These are phyloP conservation scores for Festucalex cinctus DNA, from an alignment of 2,113 vertebrate species.

Conservation along the genomic window DNA sequence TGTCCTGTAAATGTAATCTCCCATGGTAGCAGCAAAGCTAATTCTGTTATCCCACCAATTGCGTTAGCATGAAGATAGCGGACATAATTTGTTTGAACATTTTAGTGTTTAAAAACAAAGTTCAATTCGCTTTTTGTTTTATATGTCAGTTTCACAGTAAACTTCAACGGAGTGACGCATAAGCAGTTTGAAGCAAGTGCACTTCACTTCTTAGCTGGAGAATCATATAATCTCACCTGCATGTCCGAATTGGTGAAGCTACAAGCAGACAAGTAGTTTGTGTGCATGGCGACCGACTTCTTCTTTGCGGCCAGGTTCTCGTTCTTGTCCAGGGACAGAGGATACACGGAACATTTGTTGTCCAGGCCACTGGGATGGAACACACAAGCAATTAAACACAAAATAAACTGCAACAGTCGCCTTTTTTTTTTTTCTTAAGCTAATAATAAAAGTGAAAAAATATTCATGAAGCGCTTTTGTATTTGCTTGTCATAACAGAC, in stretches of 20 bases:
- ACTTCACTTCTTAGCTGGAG: no score
- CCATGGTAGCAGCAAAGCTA: no score
- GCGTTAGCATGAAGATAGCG: no score
- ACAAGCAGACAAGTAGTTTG: conserved; percentile 97
- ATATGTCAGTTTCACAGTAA: no score
- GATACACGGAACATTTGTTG: conserved; percentile 98
- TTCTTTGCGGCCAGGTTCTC: conserved; percentile 98
- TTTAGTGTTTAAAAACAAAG: no score
- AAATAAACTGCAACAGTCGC: neutral
- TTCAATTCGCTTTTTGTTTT: no score
- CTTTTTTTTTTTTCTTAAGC: no score
- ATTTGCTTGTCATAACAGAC: neutral
- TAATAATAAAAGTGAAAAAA: neutral
- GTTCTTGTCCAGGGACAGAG: conserved; percentile 97
- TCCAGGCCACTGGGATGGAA: conserved; percentile 81
- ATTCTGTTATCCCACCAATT: no score
- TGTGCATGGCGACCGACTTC: conserved; percentile 99
- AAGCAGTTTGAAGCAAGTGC: no score
- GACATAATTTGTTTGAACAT: no score
- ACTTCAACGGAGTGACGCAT: no score
- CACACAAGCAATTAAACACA: neutral
- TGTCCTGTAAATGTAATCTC: no score
- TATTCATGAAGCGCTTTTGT: neutral
- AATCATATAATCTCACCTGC: conserved; percentile 77
- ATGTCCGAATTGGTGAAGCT: conserved; percentile 99